Evolutionary conservation across 1,140 invertebrate genomes (phyloP), one percentile per base, ranked within the genome.

Genomic region (Apis dorsata): DNA sequence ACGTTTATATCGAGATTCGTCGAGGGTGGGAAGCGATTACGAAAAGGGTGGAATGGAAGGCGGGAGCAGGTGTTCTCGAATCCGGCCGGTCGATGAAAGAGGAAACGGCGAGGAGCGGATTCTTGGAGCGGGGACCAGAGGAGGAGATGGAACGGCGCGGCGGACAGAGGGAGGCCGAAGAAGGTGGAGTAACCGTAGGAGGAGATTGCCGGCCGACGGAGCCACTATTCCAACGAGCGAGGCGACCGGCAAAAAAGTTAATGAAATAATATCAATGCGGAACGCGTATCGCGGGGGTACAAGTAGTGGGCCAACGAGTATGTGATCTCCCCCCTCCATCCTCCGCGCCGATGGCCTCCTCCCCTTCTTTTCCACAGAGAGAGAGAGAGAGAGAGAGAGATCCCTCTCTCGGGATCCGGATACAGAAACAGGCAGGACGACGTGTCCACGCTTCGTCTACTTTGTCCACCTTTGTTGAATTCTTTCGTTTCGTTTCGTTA

Each of bases 201-300:
- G 85, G 78, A 90, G 88, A 78, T 83, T 79, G 85, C 88, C 84
- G 86, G 88, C 75, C 89, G 83, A 89, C 87, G 82, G 83, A 86
- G 88, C 89, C 91, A 90, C 91, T 89, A 86, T 86, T 82, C 82
- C 88, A 89, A 88, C 87, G 86, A 88, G 71, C 87, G 70, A 62
- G 77, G 88, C 87, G 88, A 87, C 83, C 82, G 72, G 88, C 88
- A 93, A 93, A 93, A 44, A 93, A 93, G 91, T 91, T 93, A 93
- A 93, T 93, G 93, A 93, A 93, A 93, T 93, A 93, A 93, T 93
- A 93, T 93, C 91, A 92, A 93, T 93, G 92, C 93, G 88, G 89
- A 91, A 90, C 92, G 92, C 92, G 93, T 93, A 93, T 93, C 91
- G 90, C 89, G 91, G 92, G 91, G 90, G 90, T 92, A 92, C 91